These are phyloP conservation scores for Lobophora halterata DNA, from an alignment of 2,888 invertebrate species.

Conservation along the genomic window DNA sequence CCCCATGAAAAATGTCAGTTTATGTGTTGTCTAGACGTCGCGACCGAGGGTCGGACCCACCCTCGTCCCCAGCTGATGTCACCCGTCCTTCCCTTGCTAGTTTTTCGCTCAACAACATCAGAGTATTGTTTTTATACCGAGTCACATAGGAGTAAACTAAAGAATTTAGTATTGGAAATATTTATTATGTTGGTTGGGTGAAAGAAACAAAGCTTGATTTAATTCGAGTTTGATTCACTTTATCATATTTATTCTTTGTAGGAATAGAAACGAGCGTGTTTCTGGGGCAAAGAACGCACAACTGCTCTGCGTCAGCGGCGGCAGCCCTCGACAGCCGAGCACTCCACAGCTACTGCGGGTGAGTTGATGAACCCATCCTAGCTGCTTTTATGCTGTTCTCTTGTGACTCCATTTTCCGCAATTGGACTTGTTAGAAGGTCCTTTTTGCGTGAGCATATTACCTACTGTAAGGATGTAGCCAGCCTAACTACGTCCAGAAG, in stretches of 20 bases:
- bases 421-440: too few relatives aligned
- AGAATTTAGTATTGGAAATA: too few relatives aligned
- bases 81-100: background rate
- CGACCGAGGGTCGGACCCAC: conserved; percentile 28
- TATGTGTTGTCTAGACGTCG: conserved; percentile 33
- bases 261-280: conserved; percentile 42
- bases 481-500: too few relatives aligned
- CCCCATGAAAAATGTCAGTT: conserved; percentile 27
- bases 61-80: conserved; percentile 24
- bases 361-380: conserved; percentile 11
- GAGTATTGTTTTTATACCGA: too few relatives aligned
- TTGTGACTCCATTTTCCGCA: too few relatives aligned
- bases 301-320: conserved; percentile 49
- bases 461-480: too few relatives aligned
- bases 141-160: too few relatives aligned
- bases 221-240: conserved; percentile 1
- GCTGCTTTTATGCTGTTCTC: too few relatives aligned
- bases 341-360: conserved; percentile 66
- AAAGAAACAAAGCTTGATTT: too few relatives aligned
- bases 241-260: conserved; percentile 18
- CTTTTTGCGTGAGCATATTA: too few relatives aligned
- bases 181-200: too few relatives aligned
- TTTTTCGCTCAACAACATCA: too few relatives aligned
- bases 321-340: conserved; percentile 56
- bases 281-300: conserved; percentile 60